A percentile compares a stretch with the other conserved stretches of the same genome.
phyloP scores from a whole-genome alignment of 2,113 vertebrate species.

The Petroica traversi region DNA sequence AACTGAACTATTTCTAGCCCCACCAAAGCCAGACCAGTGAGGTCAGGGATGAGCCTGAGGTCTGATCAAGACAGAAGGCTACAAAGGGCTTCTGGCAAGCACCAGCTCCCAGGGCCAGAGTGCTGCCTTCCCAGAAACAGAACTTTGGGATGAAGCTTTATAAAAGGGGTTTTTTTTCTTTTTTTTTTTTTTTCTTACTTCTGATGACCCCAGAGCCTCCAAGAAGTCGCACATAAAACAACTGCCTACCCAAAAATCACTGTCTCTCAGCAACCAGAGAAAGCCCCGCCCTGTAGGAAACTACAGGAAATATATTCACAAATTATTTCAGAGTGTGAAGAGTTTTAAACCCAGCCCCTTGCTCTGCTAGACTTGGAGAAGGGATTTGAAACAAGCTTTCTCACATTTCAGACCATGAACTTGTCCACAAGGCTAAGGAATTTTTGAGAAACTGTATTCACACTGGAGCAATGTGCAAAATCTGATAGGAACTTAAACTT shows the following conservation, averaged over 20 bases:
- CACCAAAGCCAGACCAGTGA: not conserved
- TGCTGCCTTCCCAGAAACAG: not conserved
- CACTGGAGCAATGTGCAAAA: not conserved
- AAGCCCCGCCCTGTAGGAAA: not conserved
- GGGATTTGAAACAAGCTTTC: not conserved
- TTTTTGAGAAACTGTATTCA: not conserved
- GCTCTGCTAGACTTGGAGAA: not conserved
- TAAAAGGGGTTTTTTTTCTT: not conserved
- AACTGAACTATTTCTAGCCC: not conserved
- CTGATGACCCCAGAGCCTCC: not conserved
- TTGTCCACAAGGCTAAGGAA: not conserved
- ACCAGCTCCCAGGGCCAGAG: not conserved
- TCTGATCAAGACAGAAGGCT: not conserved
- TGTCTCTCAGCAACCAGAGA: not conserved
- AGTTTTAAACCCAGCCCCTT: not conserved
- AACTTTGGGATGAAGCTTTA: not conserved
- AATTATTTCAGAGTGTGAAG: not conserved
- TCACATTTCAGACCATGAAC: not conserved
- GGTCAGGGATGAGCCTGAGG: not conserved
- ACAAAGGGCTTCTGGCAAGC: not conserved
- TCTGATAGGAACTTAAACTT: not conserved
- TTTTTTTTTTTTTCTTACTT: accelerated
- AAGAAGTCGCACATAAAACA: not conserved
- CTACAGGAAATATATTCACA: not conserved
- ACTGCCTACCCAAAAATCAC: not conserved